Evolutionary conservation across 1,140 invertebrate genomes (phyloP), one percentile per base, ranked within the genome.

Genomic region (Linepithema humile): DNA sequence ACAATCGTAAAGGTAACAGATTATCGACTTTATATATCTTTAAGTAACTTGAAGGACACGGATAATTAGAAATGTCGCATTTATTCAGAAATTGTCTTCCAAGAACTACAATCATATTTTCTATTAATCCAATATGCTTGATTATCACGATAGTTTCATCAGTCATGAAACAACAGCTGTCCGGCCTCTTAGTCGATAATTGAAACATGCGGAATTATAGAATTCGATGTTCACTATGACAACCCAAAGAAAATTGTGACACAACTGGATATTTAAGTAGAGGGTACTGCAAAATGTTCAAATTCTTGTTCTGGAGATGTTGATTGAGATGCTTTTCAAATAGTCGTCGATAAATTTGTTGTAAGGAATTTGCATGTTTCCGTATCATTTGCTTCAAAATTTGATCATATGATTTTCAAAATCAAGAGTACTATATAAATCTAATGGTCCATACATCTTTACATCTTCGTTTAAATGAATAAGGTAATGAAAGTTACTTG

Each of bases 401-500:
- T 59, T 59, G 57, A n/a, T n/a, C 57, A 59, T 59, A 59, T 59
- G 15, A 59, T 59, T 59, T 32, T 59, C 57, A 59, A 59, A 35
- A 17, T 59, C 29, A 7, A 59, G 32, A 35, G 57, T 32, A 59
- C 57, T 59, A 17, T 59, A 59, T 59, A 29, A 59, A 59, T 59
- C 57, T 59, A 59, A 59, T 59, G 29, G 29, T 17, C 57, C 57
- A 17, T 59, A 59, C 57, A 59, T 59, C 57, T 59, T 59, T 59
- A 59, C 57, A 59, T 59, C 29, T 59, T 59, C 57, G 32, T 59
- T 59, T 59, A 59, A 17, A 59, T 59, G 57, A 59, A 59, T 59
- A 59, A 59, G 57, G 17, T 35, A 59, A 6, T 32, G 57, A 59
- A 59, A 0, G 29, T 59, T 59, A 59, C 57, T 59, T 6, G 15